phyloP scores from a whole-genome alignment of 2,888 invertebrate genomes.

The Sepioteuthis lessoniana region DNA sequence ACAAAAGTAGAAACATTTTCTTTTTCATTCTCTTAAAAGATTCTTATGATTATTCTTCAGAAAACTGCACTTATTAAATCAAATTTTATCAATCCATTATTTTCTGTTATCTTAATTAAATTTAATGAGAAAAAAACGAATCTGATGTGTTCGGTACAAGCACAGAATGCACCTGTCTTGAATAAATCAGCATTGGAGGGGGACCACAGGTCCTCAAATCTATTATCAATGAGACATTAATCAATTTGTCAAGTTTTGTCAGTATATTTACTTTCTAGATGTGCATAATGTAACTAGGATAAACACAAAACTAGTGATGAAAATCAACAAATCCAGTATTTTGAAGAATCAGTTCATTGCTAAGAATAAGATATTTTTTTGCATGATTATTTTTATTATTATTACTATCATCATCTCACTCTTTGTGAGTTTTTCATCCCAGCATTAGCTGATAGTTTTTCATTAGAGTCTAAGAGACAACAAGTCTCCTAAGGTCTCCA shows the following conservation, averaged over 20 bases:
- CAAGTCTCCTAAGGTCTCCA: no score
- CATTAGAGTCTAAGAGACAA: no score
- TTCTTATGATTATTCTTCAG: background rate
- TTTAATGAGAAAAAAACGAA: background rate
- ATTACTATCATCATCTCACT: no score
- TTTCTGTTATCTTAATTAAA: background rate
- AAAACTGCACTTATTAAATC: background rate
- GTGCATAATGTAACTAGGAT: background rate
- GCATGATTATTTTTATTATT: no score
- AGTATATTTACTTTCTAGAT: background rate
- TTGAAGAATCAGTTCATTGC: no score
- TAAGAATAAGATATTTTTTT: no score
- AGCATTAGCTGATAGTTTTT: no score
- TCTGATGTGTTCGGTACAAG: background rate
- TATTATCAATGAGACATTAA: background rate
- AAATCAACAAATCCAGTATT: no score
- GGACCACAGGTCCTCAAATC: background rate
- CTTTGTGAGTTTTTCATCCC: no score
- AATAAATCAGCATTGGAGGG: background rate
- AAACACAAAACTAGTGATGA: no score
- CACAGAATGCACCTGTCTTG: background rate
- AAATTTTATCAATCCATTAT: slow-evolving; percentile 4
- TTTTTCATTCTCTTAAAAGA: background rate
- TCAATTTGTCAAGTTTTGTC: background rate
- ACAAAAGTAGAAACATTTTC: background rate